phyloP scores from a whole-genome alignment of 1,140 invertebrate species.

The Ceratitis capitata region DNA sequence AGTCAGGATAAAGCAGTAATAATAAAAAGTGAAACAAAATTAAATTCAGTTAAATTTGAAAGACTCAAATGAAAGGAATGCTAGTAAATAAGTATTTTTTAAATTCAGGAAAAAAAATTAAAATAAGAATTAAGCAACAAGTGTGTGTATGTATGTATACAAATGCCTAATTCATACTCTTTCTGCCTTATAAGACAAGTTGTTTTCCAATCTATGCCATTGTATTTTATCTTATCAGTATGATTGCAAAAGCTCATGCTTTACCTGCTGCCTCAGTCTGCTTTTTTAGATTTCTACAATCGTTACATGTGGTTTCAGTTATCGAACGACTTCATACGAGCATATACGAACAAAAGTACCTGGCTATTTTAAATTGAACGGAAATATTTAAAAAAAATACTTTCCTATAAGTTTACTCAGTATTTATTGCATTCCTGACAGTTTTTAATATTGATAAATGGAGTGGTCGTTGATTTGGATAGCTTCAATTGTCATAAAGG shows the following conservation, averaged over 20 bases:
- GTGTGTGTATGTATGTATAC: neutral
- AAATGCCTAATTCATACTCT: neutral
- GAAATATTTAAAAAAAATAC: neutral
- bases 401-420: neutral
- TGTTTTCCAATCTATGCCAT: neutral
- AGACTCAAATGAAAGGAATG: too few relatives aligned
- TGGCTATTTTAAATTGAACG: neutral
- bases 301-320: constrained; percentile 51
- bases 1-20: too few relatives aligned
- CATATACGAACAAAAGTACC: constrained; percentile 47
- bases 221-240: constrained; percentile 37
- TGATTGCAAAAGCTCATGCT: constrained; percentile 61
- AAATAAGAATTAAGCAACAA: neutral
- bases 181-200: neutral
- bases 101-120: neutral
- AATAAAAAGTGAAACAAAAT: too few relatives aligned
- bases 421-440: neutral
- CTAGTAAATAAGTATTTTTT: too few relatives aligned
- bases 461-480: constrained; percentile 77
- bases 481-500: constrained; percentile 79
- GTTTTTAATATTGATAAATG: constrained; percentile 66
- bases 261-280: constrained; percentile 45
- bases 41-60: too few relatives aligned
- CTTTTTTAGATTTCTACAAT: constrained; percentile 43
- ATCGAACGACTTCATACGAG: constrained; percentile 51